Conservation (phyloP, 1,140 invertebrate genomes). For the Drosophila azteca region DNA sequence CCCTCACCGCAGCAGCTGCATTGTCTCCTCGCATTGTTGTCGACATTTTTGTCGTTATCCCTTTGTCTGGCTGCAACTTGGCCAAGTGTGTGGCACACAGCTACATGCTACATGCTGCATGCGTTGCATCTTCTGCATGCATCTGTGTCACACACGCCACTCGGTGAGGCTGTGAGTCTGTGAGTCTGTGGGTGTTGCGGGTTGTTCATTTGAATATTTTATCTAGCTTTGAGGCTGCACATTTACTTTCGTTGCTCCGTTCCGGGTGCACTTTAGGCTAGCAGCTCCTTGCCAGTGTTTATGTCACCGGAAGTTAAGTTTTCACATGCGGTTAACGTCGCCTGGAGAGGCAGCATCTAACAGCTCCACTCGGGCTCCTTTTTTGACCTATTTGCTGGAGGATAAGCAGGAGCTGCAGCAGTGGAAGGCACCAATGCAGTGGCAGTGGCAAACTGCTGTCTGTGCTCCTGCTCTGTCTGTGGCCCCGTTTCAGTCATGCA, state of each 20-base stretch:
- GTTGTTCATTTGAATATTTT: constrained; percentile 80
- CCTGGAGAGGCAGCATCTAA: constrained; percentile 34
- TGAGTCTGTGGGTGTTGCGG: constrained; percentile 31
- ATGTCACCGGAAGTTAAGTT: constrained; percentile 81
- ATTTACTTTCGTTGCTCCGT: constrained; percentile 65
- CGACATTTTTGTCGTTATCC: constrained; percentile 71
- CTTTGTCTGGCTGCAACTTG: constrained; percentile 51
- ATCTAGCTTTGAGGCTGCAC: constrained; percentile 70
- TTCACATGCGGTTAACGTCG: constrained; percentile 81
- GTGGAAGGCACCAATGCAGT: too few species aligned
- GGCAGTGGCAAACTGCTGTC: constrained; percentile 12
- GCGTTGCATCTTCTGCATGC: constrained; percentile 31
- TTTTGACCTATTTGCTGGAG: constrained; percentile 69
- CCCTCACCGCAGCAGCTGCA: constrained; percentile 25
- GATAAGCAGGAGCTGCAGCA: constrained; percentile 21
- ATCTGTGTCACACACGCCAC: constrained; percentile 7
- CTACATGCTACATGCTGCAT: not conserved
- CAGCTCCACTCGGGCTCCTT: constrained; percentile 30
- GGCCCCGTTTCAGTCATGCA: constrained; percentile 61
- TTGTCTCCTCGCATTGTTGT: constrained; percentile 66
- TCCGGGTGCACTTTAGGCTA: constrained; percentile 67
- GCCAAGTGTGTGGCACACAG: constrained; percentile 47
- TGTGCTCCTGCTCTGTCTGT: constrained; percentile 29
- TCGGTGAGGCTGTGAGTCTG: constrained; percentile 9
- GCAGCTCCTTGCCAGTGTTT: constrained; percentile 78